Evolutionary conservation across 1,140 invertebrate genomes (phyloP), one percentile per base, ranked within the genome.

Genomic region (Parasteatoda tepidariorum): DNA sequence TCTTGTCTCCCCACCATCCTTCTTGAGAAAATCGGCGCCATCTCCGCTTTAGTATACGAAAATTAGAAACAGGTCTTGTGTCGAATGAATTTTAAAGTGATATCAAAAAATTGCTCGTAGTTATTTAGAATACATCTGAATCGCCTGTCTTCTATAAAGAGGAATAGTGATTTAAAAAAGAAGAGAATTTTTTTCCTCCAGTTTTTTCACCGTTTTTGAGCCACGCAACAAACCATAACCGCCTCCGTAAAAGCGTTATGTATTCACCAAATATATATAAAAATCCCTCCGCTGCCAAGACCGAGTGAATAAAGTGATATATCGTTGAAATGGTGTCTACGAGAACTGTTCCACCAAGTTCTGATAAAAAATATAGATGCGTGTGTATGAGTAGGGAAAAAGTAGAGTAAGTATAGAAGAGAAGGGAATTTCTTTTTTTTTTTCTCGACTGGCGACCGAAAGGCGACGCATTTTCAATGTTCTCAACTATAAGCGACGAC

Each of bases 251-350:
- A 71, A 57, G 34, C 59, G 34, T 66, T 78, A 78, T 66, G 38
- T 61, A 78, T 78, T 78, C 74, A 26, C 74, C 26, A 78, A 78
- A 66, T 78, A 48, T 48, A 48, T 48, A 78, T 78, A 78, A 78
- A 78, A 78, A 78, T 78, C 74, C 26, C 66, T 33, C n/a, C 34
- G 59, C 74, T 78, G 74, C 74, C 74, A 78, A 78, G 74, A 66
- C 74, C 73, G 73, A 75, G 55, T 38, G 73, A 61, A 75, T 75
- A 75, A 75, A 75, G 73, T 75, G 73, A 75, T 78, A 78, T 78
- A 78, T 78, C 61, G 74, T 38, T 34, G 41, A 26, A n/a, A 41
- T 66, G 61, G 62, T 78, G 62, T 31, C 59, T 78, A 48, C 18
- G 68, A 71, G 68, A 71, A 71, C 68, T 71, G 68, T 71, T 75